Conservation (phyloP, 2,797 vertebrate species). For the Eulemur rubriventer region DNA sequence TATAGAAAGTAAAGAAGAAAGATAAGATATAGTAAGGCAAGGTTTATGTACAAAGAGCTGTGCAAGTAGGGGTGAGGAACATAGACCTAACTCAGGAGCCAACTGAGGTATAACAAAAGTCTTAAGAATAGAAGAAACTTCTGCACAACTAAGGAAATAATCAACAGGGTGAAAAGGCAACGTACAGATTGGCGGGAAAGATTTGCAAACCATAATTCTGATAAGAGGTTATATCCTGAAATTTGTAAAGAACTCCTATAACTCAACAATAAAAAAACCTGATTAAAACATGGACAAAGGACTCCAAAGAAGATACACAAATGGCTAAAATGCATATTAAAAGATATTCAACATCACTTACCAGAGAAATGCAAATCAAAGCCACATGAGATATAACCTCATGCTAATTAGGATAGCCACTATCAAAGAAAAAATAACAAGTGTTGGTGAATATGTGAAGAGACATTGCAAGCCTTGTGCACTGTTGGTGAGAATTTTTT, state of each 20-base stretch:
- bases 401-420: not conserved
- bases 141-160: not conserved
- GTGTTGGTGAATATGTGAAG: not conserved
- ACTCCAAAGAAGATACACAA: not conserved
- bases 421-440: not conserved
- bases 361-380: conserved; percentile 7
- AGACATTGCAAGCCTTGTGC: not conserved
- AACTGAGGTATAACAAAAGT: not conserved
- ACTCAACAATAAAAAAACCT: not conserved
- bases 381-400: not conserved
- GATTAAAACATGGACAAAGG: not conserved
- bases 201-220: not conserved
- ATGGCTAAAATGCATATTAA: not conserved
- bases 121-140: not conserved
- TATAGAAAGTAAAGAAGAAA: not conserved
- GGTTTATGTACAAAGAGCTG: not conserved
- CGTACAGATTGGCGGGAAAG: not conserved
- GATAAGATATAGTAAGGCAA: not conserved
- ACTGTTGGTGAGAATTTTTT: not conserved
- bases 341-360: not conserved
- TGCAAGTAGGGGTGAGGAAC: not conserved
- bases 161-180: not conserved
- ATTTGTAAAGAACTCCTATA: not conserved
- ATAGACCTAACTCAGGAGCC: not conserved
- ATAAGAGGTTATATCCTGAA: not conserved